phyloP scores from a whole-genome alignment of 2,113 vertebrate species.

The Rhynchopsitta pachyrhyncha region DNA sequence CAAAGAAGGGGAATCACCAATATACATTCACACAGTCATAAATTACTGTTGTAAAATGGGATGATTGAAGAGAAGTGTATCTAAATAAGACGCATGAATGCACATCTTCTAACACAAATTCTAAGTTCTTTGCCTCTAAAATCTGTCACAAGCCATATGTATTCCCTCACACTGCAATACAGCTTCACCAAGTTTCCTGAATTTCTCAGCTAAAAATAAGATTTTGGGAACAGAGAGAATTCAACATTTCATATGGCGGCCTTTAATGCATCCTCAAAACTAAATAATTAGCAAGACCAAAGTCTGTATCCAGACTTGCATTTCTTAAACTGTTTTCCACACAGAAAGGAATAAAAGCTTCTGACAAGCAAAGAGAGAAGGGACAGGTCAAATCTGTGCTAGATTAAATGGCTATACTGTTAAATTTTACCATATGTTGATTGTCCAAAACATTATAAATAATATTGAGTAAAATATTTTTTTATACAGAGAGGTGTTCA shows the following conservation, averaged over 20 bases:
- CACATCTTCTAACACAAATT: not conserved
- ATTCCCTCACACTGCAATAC: not conserved
- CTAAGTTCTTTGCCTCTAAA: not conserved
- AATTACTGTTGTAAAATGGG: not conserved
- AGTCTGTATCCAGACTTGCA: not conserved
- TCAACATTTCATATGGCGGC: not conserved
- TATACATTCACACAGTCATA: not conserved
- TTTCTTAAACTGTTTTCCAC: not conserved
- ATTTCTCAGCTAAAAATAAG: not conserved
- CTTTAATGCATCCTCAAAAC: not conserved
- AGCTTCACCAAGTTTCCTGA: not conserved
- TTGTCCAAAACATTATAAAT: constrained; percentile 33
- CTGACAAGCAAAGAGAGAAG: constrained; percentile 10
- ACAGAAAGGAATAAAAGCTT: not conserved
- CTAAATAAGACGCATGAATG: not conserved
- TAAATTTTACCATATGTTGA: constrained; percentile 29
- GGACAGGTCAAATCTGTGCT: not conserved
- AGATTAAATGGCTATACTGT: constrained; percentile 11
- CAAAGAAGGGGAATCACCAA: not conserved
- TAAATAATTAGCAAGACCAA: not conserved
- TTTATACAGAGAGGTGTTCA: constrained; percentile 30
- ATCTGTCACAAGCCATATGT: not conserved
- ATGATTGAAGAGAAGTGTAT: not conserved
- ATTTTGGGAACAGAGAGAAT: not conserved
- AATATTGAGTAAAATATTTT: constrained; percentile 29